Conservation (phyloP, 2,888 invertebrate species). For the Drosophila nigricruria region DNA sequence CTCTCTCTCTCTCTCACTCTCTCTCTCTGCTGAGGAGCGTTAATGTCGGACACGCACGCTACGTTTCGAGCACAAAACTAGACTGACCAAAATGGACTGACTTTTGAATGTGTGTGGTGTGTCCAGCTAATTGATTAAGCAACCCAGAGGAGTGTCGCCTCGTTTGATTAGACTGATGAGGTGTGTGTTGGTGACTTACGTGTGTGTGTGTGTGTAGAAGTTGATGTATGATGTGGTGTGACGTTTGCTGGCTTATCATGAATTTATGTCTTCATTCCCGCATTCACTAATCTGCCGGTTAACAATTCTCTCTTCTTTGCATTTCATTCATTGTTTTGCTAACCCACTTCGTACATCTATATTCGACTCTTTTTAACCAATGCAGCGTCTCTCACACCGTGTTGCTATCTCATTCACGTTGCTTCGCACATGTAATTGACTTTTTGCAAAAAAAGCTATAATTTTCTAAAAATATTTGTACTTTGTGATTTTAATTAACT, state of each 20-base stretch:
- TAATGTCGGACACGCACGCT: conserved; percentile 56
- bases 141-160: conserved; percentile 45
- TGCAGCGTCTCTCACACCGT: conserved; percentile 10
- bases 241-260: conserved; percentile 54
- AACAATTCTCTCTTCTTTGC: conserved; percentile 44
- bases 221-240: conserved; percentile 24
- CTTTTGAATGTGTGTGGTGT: conserved; percentile 24
- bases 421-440: conserved; percentile 45
- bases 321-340: conserved; percentile 71
- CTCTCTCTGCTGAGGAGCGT: conserved; percentile 23
- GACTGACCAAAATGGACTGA: conserved; percentile 32
- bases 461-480: conserved; percentile 9
- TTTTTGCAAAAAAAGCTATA: conserved; percentile 17
- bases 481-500: neutral
- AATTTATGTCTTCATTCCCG: conserved; percentile 19
- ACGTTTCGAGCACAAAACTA: conserved; percentile 43
- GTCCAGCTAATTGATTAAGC: conserved; percentile 74
- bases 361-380: conserved; percentile 28
- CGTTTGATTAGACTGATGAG: conserved; percentile 40
- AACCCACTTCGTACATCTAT: conserved; percentile 57
- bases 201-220: conserved; percentile 4
- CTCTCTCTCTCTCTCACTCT: too few relatives aligned
- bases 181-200: conserved; percentile 1
- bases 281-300: conserved; percentile 58
- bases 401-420: conserved; percentile 27